phyloP scores from a whole-genome alignment of 2,797 vertebrate genomes.

The Gouania willdenowi region DNA sequence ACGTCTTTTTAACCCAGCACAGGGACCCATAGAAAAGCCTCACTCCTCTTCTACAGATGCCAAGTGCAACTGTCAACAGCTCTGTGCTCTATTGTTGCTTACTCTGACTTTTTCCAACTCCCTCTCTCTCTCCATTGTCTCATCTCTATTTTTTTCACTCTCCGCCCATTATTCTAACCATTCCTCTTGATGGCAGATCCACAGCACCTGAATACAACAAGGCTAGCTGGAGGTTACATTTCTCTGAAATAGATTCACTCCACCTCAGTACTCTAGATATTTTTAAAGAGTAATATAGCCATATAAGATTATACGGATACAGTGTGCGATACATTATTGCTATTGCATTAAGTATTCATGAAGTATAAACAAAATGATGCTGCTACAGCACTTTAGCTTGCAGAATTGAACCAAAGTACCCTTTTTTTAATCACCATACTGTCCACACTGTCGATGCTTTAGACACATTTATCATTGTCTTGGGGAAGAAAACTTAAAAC shows the following conservation, averaged over 20 bases:
- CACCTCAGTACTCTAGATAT: constrained; percentile 26
- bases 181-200: constrained; percentile 36
- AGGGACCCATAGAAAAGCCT: constrained; percentile 85
- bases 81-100: constrained; percentile 62
- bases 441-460: constrained; percentile 56
- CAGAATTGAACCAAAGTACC: constrained; percentile 50
- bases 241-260: constrained; percentile 48
- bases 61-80: constrained; percentile 89
- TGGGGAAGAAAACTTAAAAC: constrained; percentile 32
- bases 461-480: constrained; percentile 69
- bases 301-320: constrained; percentile 63
- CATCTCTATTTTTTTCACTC: constrained; percentile 13
- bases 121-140: constrained; percentile 10
- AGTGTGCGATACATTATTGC: constrained; percentile 62
- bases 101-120: constrained; percentile 40
- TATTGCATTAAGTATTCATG: constrained; percentile 70
- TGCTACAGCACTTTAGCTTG: constrained; percentile 48
- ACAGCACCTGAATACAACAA: constrained; percentile 44
- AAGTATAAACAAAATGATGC: constrained; percentile 64
- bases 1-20: constrained; percentile 90
- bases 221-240: constrained; percentile 53
- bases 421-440: constrained; percentile 64
- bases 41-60: constrained; percentile 88
- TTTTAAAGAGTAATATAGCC: constrained; percentile 60
- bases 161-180: constrained; percentile 15